phyloP scores from a whole-genome alignment of 2,797 vertebrate species.

The Myiotriccus ornatus region DNA sequence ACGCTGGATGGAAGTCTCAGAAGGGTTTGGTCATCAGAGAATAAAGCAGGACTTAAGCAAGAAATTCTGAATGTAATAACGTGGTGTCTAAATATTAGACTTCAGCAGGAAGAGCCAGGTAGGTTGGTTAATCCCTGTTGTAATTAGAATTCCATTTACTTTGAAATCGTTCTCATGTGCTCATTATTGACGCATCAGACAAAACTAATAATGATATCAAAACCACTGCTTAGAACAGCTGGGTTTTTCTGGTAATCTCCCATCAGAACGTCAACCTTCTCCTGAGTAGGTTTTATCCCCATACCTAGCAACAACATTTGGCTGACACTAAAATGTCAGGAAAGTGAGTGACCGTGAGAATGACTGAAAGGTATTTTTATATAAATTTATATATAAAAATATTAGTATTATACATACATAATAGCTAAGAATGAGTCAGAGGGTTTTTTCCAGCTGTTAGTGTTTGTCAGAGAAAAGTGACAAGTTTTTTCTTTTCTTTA shows the following conservation, averaged over 20 bases:
- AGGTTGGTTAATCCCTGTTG: not conserved
- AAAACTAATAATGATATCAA: not conserved
- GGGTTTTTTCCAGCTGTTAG: not conserved
- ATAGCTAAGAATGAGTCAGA: not conserved
- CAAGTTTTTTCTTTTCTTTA: not conserved
- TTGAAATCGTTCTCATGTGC: not conserved
- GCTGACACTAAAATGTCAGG: not conserved
- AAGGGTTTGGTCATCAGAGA: not conserved
- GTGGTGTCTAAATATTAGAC: not conserved
- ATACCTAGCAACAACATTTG: not conserved
- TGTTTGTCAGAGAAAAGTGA: not conserved
- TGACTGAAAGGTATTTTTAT: too few relatives aligned
- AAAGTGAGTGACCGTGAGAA: not conserved
- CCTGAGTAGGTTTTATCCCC: not conserved
- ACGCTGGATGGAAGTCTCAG: not conserved
- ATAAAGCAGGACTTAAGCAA: not conserved
- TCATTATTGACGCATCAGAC: not conserved
- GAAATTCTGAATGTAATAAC: not conserved
- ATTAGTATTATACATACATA: rapidly evolving
- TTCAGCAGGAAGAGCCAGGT: not conserved
- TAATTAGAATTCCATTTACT: not conserved
- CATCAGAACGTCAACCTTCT: not conserved
- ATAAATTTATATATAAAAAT: not conserved
- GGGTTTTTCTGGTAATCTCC: not conserved
- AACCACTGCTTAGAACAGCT: not conserved